A percentile compares a stretch with the other conserved stretches of the same genome.
Conservation (phyloP, 2,797 vertebrate species). For the Sciaenops ocellatus region DNA sequence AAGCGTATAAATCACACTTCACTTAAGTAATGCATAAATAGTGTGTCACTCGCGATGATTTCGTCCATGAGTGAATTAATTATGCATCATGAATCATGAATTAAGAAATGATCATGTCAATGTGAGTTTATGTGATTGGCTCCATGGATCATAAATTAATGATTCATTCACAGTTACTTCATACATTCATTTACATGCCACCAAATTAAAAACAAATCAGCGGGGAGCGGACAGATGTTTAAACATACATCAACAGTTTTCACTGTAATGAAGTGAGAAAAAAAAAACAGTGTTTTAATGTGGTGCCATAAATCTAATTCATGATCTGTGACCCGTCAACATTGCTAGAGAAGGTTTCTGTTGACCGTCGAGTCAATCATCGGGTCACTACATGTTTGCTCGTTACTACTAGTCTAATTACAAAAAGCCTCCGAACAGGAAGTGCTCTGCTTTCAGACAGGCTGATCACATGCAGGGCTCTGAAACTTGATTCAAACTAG, state of each 20-base stretch:
- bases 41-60: constrained; percentile 4
- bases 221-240: neutral
- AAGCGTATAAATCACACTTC: neutral
- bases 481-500: neutral
- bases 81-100: neutral
- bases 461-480: neutral
- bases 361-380: neutral
- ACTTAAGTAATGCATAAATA: neutral
- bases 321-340: neutral
- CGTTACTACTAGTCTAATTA: neutral
- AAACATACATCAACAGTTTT: neutral
- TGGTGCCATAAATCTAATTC: too few species aligned
- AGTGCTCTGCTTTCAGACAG: neutral
- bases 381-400: neutral
- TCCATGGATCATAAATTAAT: neutral
- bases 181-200: neutral
- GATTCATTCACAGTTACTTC: neutral
- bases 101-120: neutral
- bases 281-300: neutral
- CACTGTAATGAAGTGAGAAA: neutral
- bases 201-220: neutral
- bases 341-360: neutral
- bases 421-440: neutral
- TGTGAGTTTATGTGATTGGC: neutral
- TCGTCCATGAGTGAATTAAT: neutral